Evolutionary conservation across 2,113 vertebrate species (phyloP).

Genomic region (Setophaga coronata): DNA sequence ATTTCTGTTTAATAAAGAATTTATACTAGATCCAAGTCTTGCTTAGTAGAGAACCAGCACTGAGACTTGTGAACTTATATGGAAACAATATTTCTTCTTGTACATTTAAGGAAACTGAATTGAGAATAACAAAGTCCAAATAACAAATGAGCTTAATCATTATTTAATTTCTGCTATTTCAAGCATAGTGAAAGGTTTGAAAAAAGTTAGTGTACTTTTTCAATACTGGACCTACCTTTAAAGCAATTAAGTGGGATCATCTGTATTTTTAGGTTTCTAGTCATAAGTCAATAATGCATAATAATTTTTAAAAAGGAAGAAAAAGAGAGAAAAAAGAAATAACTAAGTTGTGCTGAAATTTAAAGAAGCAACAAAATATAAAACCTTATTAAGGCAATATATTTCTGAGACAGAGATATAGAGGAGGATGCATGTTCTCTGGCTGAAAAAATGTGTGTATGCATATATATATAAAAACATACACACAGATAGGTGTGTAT

Average conservation of each 20-base stretch:
- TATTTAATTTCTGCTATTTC: background rate
- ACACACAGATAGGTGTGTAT: too few species aligned
- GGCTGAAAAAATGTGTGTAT: background rate
- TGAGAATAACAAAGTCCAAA: background rate
- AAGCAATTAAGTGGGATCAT: background rate
- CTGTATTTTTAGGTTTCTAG: background rate
- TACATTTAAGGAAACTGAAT: background rate
- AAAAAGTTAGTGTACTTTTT: background rate
- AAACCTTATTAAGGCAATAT: background rate
- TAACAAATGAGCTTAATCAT: background rate
- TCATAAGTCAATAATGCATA: background rate
- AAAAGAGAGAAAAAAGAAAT: background rate
- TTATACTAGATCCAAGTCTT: background rate
- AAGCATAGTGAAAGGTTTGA: background rate
- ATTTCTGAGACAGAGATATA: background rate
- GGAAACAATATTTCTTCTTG: background rate
- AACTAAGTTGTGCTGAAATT: background rate
- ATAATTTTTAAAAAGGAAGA: background rate
- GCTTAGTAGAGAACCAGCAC: background rate
- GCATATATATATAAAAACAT: background rate
- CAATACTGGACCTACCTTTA: background rate
- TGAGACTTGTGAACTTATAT: background rate
- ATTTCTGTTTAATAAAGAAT: background rate
- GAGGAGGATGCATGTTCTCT: background rate
- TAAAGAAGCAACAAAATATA: background rate